Evolutionary conservation across 2,797 vertebrate species (phyloP).

Genomic region (Decapterus maruadsi): DNA sequence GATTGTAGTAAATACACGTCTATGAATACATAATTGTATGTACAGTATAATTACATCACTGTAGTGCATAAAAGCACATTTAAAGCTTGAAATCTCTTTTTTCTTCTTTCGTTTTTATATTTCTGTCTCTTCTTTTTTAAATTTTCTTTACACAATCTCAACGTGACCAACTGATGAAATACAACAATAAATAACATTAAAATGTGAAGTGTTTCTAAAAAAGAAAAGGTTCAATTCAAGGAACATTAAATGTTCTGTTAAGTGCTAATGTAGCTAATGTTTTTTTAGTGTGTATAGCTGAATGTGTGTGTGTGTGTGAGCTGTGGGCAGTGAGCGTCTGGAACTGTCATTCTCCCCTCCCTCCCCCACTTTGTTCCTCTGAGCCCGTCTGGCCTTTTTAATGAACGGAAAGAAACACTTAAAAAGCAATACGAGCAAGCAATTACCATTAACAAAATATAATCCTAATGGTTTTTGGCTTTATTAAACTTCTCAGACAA

Average conservation of each 20-base stretch:
- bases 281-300: slow-evolving; percentile 4
- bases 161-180: too few species aligned
- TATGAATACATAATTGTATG: too few species aligned
- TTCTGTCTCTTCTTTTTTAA: too few species aligned
- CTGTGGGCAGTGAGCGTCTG: slow-evolving; percentile 48
- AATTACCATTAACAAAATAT: slow-evolving; percentile 71
- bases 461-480: slow-evolving; percentile 69
- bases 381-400: slow-evolving; percentile 68
- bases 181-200: too few species aligned
- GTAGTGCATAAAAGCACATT: too few species aligned
- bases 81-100: too few species aligned
- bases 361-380: slow-evolving; percentile 52
- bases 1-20: too few species aligned
- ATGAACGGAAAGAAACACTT: slow-evolving; percentile 76
- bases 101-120: too few species aligned
- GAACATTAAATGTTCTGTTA: not conserved
- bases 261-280: slow-evolving; percentile 12
- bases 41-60: too few species aligned
- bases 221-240: slow-evolving; percentile 11
- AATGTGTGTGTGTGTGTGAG: slow-evolving; percentile 12
- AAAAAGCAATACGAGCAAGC: slow-evolving; percentile 63
- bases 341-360: slow-evolving; percentile 55
- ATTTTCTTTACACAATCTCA: too few species aligned
- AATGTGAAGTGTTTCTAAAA: not conserved
- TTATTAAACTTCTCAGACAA: slow-evolving; percentile 67